Evolutionary conservation across 2,113 vertebrate species (phyloP), one percentile per base, ranked within the genome.

Genomic region (Dicrurus megarhynchus): DNA sequence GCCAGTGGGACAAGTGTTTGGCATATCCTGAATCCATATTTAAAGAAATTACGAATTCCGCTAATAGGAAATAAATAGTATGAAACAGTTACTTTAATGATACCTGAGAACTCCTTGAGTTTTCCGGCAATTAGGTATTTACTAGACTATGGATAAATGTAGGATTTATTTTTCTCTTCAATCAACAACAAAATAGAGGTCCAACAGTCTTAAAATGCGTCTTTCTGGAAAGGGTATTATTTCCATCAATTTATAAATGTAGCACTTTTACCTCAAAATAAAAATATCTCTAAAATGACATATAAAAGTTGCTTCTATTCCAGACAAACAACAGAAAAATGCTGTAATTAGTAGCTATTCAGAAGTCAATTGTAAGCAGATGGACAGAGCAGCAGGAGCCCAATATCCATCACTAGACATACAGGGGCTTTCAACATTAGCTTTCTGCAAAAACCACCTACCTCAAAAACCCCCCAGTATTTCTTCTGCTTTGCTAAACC

Each of bases 281-380:
- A 96, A 90, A 94, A 85, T 82, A 49, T 94, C 84, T 95, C 90
- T 95, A 79, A 97, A 94, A 91, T 63, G 68, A 91, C 69, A 95
- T 91, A 88, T 89, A 32, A n/a, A 88, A 90, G 33, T 68, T 27
- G 68, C 59, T 94, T 59, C 61, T 63, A 41, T 82, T 39, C 44
- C 78, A 89, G 60, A 57, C 39, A 53, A 9, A 11, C 9, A 93
- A 85, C 26, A 96, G 89, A 90, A 50, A 84, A 80, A 89, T 84
- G 61, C 20, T 95, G 92, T 90, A 84, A 95, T 95, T 96, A 95
- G 89, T 90, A 95, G 83, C 94, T 96, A 92, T 97, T 97, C 96
- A 97, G 95, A 97, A 94, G 90, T 95, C 71, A 95, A 80, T 81
- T 95, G 78, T 16, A 87, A 98, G 71, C 98, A 98, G 97, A 98